Evolutionary conservation across 2,888 invertebrate species (phyloP), one percentile per base, ranked within the genome.

Genomic region (Leptothorax acervorum): DNA sequence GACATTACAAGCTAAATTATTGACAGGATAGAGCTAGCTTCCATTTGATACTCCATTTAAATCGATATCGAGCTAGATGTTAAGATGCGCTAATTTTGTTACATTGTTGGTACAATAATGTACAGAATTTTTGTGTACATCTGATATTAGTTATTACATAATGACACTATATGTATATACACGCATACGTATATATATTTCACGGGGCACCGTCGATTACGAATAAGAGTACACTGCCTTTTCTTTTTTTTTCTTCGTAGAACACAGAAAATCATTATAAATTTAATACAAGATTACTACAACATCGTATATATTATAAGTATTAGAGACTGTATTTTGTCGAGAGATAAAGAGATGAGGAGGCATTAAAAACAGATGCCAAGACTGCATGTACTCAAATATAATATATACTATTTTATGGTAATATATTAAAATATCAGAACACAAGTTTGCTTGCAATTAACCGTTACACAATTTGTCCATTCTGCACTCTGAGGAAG

Each of bases 1-100:
- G 91, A 90, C 89, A 90, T 85, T 71, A 68, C 71, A 68, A 65
- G 68, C 82, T 90, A 81, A 79, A 89, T 90, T 90, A 90, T 88
- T 86, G 88, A 90, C 79, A 84, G 82, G 65, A 51, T 70, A 66
- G 83, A 85, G 73, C 79, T 81, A 81, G 74, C 63, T 75, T 60
- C 84, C 74, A 70, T 23, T 85, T 45, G 71, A 85, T 78, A 63
- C 45, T 83, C 28, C 68, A 55, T 86, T 60, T 73, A 53, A 78
- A 62, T 55, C 35, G 51, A 66, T 55, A 62, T 55, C 35, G 51
- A 66, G 62, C 78, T 65, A 68, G 15, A 82, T 84, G 60, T 60
- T 81, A 81, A 78, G 71, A 68, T 75, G 70, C 79, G 73, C 62
- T 66, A 71, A 87, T 84, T 84, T 79, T 70, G 65, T 76, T 76